Base-by-base conservation (phyloP, 2,888 invertebrate genomes). In the Nasonia oneida region DNA sequence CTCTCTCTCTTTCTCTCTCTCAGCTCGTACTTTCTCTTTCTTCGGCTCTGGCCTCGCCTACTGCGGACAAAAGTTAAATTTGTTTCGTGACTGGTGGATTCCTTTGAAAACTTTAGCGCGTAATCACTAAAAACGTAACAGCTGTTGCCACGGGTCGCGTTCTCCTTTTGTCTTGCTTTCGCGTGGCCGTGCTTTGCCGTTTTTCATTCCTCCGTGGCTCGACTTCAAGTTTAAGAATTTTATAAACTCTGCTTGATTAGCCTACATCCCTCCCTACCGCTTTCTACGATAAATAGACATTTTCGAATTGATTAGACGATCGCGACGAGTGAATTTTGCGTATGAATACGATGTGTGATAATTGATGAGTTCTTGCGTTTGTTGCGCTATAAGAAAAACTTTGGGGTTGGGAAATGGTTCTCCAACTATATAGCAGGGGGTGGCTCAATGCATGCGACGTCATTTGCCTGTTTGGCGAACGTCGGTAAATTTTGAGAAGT, bases 21-120 rank as follows among this genome's bases (percentile, higher is more conserved):
- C 37, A 3, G 8, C 47, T 47, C 4, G 8, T 61, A 61, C 57
- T 61, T 61, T 61, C 33, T 67, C 67, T 67, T n/a, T 15, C 53
- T 75, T 37, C 37, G 15, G 23, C 23, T 6, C 29, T 77, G 39
- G 39, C 76, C n/a, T 39, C 39, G n/a, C 50, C 47, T 33, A 23
- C 29, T 37, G 33, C 61, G 57, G 47, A 83, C 64, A 71, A 76
- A 81, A 85, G 64, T 85, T 76, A 71, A 85, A 85, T 85, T 85
- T 71, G 76, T 81, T 85, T 76, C 47, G 76, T 76, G 84, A 76
- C 76, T 84, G 23, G 76, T 70, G 42, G 42, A 84, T 84, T 79
- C 50, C 42, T 83, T 64, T 57, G 70, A 70, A 77, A 83, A 70
- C 29, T 77, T 71, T 57, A 53, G 70, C 83, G 71, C 39, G 77